A percentile compares a stretch with the other conserved stretches of the same genome.
Conservation (phyloP, 2,113 vertebrate genomes). For the Rhombomys opimus region DNA sequence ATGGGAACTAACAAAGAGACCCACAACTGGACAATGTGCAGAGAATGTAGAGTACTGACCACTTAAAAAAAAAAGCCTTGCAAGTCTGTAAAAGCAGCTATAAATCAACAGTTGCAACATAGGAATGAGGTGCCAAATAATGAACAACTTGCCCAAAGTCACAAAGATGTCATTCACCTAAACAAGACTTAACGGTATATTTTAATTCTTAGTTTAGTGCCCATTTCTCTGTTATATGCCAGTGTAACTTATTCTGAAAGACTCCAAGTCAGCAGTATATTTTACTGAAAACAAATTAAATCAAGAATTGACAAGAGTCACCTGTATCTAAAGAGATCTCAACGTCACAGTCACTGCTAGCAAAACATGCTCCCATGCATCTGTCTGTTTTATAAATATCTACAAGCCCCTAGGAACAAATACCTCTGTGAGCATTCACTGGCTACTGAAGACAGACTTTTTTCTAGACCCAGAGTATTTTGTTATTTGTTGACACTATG, state of each 20-base stretch:
- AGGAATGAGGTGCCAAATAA: background rate
- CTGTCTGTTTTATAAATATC: slow-evolving; percentile 35
- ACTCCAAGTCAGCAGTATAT: background rate
- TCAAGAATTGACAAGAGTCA: background rate
- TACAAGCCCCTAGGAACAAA: background rate
- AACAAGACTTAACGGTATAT: background rate
- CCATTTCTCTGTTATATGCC: background rate
- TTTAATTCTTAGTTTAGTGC: background rate
- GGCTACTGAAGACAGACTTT: background rate
- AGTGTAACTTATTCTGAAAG: background rate
- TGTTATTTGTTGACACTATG: background rate
- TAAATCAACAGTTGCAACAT: background rate
- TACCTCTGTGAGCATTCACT: background rate
- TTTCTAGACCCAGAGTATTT: background rate
- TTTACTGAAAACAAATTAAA: slow-evolving; percentile 38
- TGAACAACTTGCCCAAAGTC: background rate
- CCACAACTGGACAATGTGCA: too few relatives aligned
- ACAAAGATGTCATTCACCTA: background rate
- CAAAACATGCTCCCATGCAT: background rate
- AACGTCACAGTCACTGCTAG: background rate
- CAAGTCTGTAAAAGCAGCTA: background rate
- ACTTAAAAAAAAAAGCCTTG: background rate
- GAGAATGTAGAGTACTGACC: background rate
- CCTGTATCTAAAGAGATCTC: background rate
- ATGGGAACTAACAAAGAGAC: too few relatives aligned